Base-by-base conservation (phyloP, 2,888 invertebrate species). In the Plemyria rubiginata region DNA sequence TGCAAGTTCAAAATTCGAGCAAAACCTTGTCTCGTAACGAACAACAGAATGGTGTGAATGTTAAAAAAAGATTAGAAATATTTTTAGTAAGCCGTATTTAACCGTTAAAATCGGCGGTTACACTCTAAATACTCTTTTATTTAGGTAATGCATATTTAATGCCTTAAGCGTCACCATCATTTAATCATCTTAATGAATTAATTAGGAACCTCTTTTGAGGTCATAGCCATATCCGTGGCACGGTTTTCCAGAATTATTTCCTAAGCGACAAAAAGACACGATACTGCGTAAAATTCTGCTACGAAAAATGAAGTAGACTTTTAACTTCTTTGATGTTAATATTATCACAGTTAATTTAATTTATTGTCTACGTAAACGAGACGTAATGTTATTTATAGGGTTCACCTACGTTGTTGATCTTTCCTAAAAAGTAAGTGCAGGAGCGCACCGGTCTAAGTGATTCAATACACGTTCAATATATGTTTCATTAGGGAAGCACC, bases 391-490 rank as follows among this genome's bases (percentile, higher is more conserved):
- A 88, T 92, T 92, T 92, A 82, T 84, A 80, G 80, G 86, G 86
- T 86, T 87, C 87, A 89, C 89, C 90, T 88, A 88, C 86, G 86
- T 86, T 87, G 88, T 89, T 88, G 87, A 81, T 81, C 78, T 81
- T 82, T 77, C 77, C 82, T 81, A 80, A 87, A 87, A 88, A 86
- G 85, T 80, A 86, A 87, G 85, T 88, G 88, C 88, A 88, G 85
- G 77, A 86, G 87, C 88, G 87, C 87, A 87, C 82, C 82, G 79
- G 82, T 81, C 89, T 92, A 92, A 92, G 92, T 92, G 92, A 90
- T 89, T 90, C 90, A 88, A 92, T 92, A 92, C 89, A 89, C 85
- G 87, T 90, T 90, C 92, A 91, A 92, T 92, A 41, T 22, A 92
- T 90, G 91, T 92, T 92, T 92, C 91, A 92, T 92, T 92, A 92